These are phyloP conservation scores for Platycercus adscitus DNA, from an alignment of 2,113 vertebrate species.

Conservation along the genomic window DNA sequence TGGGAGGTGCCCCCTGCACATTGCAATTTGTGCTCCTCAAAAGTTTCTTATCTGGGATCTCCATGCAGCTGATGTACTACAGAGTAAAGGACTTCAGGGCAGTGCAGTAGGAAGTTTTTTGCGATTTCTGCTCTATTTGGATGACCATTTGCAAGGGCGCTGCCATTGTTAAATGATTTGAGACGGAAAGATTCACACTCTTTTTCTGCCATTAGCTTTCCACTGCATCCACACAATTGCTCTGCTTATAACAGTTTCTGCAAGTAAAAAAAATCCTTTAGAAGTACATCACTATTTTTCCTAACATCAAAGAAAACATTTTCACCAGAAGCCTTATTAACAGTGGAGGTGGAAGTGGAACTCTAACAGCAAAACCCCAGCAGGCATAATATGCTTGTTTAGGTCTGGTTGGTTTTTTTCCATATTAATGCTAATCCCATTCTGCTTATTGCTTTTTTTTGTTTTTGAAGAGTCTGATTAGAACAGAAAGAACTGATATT, in stretches of 20 bases:
- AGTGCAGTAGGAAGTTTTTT: background rate
- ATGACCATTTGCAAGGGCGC: background rate
- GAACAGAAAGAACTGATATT: background rate
- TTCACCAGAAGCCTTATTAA: constrained; percentile 38
- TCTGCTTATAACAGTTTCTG: background rate
- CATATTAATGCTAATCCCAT: background rate
- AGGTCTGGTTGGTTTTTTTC: fast-evolving
- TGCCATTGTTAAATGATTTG: background rate
- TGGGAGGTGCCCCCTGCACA: background rate
- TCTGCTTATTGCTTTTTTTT: background rate
- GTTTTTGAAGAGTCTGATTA: background rate
- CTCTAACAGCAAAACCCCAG: background rate
- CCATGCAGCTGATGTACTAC: background rate
- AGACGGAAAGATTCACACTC: background rate
- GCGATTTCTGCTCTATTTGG: background rate
- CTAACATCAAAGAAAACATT: constrained; percentile 26
- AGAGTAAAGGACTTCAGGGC: background rate
- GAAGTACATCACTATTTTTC: background rate
- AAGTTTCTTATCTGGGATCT: background rate
- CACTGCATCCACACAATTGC: background rate
- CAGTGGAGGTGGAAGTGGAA: background rate
- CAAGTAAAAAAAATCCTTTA: background rate
- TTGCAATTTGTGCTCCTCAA: background rate
- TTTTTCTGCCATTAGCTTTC: background rate
- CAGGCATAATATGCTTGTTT: background rate